Percentiles rank a stretch among this genome's conserved stretches.
Evolutionary conservation across 1,140 invertebrate genomes (phyloP).

Genomic region (Matsumurasca onukii): DNA sequence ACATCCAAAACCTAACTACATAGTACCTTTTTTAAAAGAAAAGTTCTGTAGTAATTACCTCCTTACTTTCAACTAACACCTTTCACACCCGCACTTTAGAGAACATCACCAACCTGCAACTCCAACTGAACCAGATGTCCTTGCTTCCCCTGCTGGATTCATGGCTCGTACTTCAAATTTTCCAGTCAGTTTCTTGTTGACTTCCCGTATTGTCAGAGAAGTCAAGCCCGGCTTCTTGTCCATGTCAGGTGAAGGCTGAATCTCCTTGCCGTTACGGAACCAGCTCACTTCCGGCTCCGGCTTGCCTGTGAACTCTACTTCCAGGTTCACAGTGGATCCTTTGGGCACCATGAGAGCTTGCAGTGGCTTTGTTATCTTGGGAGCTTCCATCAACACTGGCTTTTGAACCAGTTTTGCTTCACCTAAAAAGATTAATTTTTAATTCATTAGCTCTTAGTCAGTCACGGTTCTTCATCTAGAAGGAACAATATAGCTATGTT

Average conservation of each 20-base stretch:
- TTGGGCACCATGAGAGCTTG: slow-evolving; percentile 62
- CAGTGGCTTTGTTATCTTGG: slow-evolving; percentile 67
- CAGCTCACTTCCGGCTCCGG: slow-evolving; percentile 75
- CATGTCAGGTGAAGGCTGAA: slow-evolving; percentile 69
- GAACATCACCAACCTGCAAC: slow-evolving; percentile 49
- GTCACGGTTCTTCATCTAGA: too few relatives aligned
- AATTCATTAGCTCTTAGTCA: too few relatives aligned
- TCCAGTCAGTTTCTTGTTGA: slow-evolving; percentile 72
- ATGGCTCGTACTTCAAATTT: slow-evolving; percentile 81
- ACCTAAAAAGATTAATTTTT: slow-evolving; percentile 33
- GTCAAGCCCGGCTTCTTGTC: slow-evolving; percentile 64
- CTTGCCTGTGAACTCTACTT: slow-evolving; percentile 68
- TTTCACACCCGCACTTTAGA: too few relatives aligned
- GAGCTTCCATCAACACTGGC: slow-evolving; percentile 61
- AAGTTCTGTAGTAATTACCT: too few relatives aligned
- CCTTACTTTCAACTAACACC: too few relatives aligned
- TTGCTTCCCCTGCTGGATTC: slow-evolving; percentile 72
- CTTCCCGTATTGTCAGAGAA: slow-evolving; percentile 66
- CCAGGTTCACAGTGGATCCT: slow-evolving; percentile 61
- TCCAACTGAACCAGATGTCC: slow-evolving; percentile 74
- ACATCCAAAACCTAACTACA: too few relatives aligned
- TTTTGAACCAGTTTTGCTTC: slow-evolving; percentile 55
- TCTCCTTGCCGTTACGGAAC: slow-evolving; percentile 83
- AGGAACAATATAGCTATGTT: too few relatives aligned
- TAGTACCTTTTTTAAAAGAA: too few relatives aligned